These are phyloP conservation scores for Anaspis maculata DNA, from an alignment of 2,888 invertebrate species.

Conservation along the genomic window DNA sequence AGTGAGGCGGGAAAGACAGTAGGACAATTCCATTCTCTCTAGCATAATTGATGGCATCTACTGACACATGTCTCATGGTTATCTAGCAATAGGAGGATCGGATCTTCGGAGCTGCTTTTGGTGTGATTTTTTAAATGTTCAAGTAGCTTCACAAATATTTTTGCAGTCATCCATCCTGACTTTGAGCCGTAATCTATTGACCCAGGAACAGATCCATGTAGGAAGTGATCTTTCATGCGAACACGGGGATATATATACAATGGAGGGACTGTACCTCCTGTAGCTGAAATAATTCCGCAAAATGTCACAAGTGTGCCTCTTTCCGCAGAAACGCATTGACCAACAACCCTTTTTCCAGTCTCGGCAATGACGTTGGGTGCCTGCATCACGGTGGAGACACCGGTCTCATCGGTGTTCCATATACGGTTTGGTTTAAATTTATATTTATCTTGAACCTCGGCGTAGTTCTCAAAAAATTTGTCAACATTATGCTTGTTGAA, in stretches of 20 bases:
- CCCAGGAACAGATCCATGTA: conserved; percentile 9
- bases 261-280: background rate
- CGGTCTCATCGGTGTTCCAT: background rate
- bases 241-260: background rate
- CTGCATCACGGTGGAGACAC: background rate
- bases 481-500: background rate
- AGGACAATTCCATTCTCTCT: conserved; percentile 31
- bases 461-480: background rate
- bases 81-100: background rate
- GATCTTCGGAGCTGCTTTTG: background rate
- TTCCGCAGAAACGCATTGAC: background rate
- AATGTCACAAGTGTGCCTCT: background rate
- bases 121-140: conserved; percentile 18
- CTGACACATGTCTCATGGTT: conserved; percentile 17
- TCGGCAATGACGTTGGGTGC: background rate
- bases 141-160: conserved; percentile 21
- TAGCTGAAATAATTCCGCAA: background rate
- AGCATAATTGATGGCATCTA: conserved; percentile 26
- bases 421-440: background rate
- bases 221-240: conserved; percentile 5
- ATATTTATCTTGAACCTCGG: background rate
- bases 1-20: conserved; percentile 31
- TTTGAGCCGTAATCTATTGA: conserved; percentile 8
- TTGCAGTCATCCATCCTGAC: conserved; percentile 11
- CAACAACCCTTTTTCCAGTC: background rate